Evolutionary conservation across 2,797 vertebrate species (phyloP), one percentile per base, ranked within the genome.

Genomic region (Anolis apletophallus): DNA sequence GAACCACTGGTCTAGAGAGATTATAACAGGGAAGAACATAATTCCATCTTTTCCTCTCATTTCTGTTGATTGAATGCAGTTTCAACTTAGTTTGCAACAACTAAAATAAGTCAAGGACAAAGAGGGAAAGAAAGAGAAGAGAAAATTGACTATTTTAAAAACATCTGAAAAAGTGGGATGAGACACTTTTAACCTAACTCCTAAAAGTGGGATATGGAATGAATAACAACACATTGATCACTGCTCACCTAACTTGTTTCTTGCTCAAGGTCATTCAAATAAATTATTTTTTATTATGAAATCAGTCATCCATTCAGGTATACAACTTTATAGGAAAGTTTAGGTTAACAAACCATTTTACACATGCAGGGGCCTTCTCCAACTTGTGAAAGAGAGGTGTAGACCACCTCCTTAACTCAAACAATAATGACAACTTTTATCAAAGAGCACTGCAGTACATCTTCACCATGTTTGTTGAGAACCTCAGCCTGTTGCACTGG

Each of bases 361-460:
- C 1, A 23, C 13, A 11, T 23, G 52, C 16, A 68, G 61, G 36
- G 77, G 29, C 23, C 46, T 2, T 7, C 68, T 79, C 26, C n/a
- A 40, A 36, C 29, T 46, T 57, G 50, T 23, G 75, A 11, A 10
- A 81, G 52, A 59, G 88, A 32, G 12, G 3, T 34, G 5, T 26
- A 29, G 54, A 36, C n/a, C 6, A 5, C 32, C 46, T 26, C 6
- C 67, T 13, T 9, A 54, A 52, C 29, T 29, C 54, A 88, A 34
- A 19, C 55, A 50, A 67, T 29, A 71, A 73, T 87, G 88, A 86
- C 68, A 54, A 87, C 83, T 54, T 40, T 21, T 13, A 54, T 10
- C 50, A 29, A 16, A 29, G 17, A 86, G 80, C 71, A 80, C 55
- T 19, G 29, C 6, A 14, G 75, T 12, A 3, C 50, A 54, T 68